Percentiles rank a stretch among this genome's conserved stretches.
Conservation (phyloP, 2,797 vertebrate genomes). For the Sebastes cheni region DNA sequence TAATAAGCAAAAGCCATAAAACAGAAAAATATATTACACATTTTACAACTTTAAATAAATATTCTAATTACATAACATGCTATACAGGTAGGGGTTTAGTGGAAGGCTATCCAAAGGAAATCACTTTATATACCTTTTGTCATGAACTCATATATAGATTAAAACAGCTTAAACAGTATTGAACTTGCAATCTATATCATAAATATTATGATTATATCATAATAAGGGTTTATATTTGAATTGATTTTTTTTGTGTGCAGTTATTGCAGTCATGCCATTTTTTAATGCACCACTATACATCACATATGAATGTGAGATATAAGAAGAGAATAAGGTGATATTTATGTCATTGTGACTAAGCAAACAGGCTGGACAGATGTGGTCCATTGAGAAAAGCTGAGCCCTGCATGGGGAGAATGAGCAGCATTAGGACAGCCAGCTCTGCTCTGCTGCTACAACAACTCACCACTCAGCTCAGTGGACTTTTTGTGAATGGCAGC, state of each 20-base stretch:
- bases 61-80: background rate
- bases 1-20: background rate
- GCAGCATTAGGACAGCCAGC: slow-evolving; percentile 4
- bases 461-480: slow-evolving; percentile 49
- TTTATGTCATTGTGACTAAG: slow-evolving; percentile 19
- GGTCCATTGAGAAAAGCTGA: slow-evolving; percentile 75
- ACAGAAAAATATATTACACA: background rate
- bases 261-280: background rate
- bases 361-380: slow-evolving; percentile 53
- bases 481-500: slow-evolving; percentile 82
- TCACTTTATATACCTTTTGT: background rate
- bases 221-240: background rate
- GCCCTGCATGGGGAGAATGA: slow-evolving; percentile 28
- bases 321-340: background rate
- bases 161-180: background rate
- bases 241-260: background rate
- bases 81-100: background rate
- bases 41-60: background rate
- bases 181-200: background rate
- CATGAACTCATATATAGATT: background rate
- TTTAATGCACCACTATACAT: background rate
- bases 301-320: background rate
- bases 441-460: slow-evolving; percentile 4
- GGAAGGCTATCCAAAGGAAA: background rate
- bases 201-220: too few relatives aligned